phyloP scores from a whole-genome alignment of 1,140 invertebrate species.

The Gryllus bimaculatus region DNA sequence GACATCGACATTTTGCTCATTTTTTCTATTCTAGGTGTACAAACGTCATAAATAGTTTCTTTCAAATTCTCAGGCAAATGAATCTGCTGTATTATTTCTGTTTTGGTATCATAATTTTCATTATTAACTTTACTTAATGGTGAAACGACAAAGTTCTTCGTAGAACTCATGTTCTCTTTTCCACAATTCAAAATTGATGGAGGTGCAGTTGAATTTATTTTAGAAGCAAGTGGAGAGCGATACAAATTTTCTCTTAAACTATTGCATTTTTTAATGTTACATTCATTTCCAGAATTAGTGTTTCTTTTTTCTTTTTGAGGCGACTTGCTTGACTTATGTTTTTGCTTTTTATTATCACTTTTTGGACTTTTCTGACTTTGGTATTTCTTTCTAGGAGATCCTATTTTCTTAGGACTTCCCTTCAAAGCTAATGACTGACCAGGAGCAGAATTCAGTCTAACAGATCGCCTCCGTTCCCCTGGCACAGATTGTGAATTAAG shows the following conservation, averaged over 20 bases:
- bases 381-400: slow-evolving; percentile 15
- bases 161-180: slow-evolving; percentile 12
- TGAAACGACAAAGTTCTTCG: neutral
- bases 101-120: neutral
- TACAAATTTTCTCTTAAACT: neutral
- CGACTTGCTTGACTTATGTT: neutral
- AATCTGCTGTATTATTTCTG: neutral
- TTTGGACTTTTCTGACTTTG: slow-evolving; percentile 8
- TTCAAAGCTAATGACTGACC: neutral
- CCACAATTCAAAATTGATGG: neutral
- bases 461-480: neutral
- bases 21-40: slow-evolving; percentile 12
- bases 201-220: neutral
- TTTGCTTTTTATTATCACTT: neutral
- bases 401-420: slow-evolving; percentile 18
- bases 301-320: neutral
- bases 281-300: neutral
- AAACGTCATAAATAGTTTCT: slow-evolving; percentile 17
- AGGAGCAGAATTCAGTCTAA: neutral
- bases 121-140: too few species aligned
- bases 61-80: slow-evolving; percentile 8
- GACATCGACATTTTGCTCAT: slow-evolving; percentile 14
- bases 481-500: neutral
- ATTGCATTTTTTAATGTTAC: neutral
- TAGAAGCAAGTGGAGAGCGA: neutral